Percentiles rank a stretch among this genome's conserved stretches.
Evolutionary conservation across 1,140 invertebrate genomes (phyloP).

Genomic region (Acyrthosiphon pisum): DNA sequence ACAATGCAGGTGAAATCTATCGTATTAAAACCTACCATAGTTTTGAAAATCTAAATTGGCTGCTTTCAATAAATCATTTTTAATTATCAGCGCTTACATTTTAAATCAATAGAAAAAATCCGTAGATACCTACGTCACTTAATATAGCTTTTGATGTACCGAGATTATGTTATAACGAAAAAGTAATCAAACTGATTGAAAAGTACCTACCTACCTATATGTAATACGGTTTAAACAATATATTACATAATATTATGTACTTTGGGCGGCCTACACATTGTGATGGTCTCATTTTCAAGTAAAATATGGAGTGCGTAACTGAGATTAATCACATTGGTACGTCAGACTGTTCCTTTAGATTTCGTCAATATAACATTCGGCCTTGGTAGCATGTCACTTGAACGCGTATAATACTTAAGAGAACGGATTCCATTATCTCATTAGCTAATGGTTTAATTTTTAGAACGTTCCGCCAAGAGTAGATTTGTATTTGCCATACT

Average conservation of each 20-base stretch:
- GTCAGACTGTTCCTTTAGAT: neutral
- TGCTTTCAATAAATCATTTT: neutral
- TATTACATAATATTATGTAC: neutral
- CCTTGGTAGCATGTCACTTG: neutral
- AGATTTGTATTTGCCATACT: neutral
- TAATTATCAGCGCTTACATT: neutral
- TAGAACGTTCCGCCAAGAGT: neutral
- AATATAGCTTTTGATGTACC: neutral
- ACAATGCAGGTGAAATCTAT: neutral
- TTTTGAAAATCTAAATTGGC: neutral
- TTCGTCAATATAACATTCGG: neutral
- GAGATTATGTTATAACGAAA: neutral
- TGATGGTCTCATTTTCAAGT: neutral
- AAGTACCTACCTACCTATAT: neutral
- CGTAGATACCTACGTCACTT: neutral
- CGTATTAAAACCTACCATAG: neutral
- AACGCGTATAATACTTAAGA: neutral
- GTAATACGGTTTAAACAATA: neutral
- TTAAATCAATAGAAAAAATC: neutral
- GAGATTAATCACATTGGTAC: neutral
- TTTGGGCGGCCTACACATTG: neutral
- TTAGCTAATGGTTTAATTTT: slow-evolving; percentile 32
- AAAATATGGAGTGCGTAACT: neutral
- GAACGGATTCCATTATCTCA: neutral
- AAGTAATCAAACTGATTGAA: neutral